Evolutionary conservation across 2,113 vertebrate genomes (phyloP), one percentile per base, ranked within the genome.

Genomic region (Alethe diademata): DNA sequence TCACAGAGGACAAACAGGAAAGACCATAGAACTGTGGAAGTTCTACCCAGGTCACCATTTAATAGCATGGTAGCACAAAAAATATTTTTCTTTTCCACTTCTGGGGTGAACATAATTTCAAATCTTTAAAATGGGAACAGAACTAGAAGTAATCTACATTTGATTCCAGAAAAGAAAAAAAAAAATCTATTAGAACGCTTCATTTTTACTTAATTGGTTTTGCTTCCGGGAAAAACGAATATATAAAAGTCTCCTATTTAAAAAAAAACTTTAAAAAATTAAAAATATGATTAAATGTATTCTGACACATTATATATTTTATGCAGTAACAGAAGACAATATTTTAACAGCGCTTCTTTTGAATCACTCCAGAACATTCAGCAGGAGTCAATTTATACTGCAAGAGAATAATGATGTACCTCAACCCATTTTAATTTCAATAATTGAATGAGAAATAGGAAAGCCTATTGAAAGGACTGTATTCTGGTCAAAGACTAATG

Each of bases 401-500:
- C 91, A 86, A 94, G 93, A 93, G 88, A 98, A 98, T 97, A 96
- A 97, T 94, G 93, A 97, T 95, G 81, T 92, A 96, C 93, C 94
- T 97, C 82, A 92, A 90, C 79, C 70, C 86, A 96, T 96, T 98
- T 96, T 98, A 97, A 98, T 98, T 98, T 96, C 92, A 96, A 92
- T 98, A 97, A 98, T 96, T 98, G 96, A 97, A 93, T 90, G 85
- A 92, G 92, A 95, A 97, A 97, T 95, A 91, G 92, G 83, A 91
- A 97, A 94, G 67, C 83, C 92, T 98, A 97, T 96, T 98, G 94
- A 97, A 97, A 97, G 93, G 89, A 97, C 92, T 95, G 89, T 92
- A 93, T 96, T 85, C 91, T 97, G 96, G 97, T 96, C 97, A 98
- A 97, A 95, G 92, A 97, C 94, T 98, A 98, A 98, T 97, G 96